phyloP scores from a whole-genome alignment of 2,888 invertebrate genomes.

The Chorisops tibialis region DNA sequence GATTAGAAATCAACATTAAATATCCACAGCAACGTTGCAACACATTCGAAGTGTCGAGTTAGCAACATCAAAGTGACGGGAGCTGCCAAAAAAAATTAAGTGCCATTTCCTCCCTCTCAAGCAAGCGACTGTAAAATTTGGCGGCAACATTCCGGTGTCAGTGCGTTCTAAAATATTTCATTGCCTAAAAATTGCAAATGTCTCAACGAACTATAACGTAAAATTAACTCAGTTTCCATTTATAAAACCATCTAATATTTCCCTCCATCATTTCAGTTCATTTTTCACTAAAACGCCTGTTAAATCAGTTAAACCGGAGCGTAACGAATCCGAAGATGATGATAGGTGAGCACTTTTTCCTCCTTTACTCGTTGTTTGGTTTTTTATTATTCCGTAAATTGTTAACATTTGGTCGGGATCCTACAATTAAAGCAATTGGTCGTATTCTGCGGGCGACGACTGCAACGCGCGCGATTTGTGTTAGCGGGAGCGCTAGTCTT shows the following conservation, averaged over 20 bases:
- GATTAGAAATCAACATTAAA: no score
- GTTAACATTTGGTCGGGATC: neutral
- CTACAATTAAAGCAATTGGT: slow-evolving; percentile 2
- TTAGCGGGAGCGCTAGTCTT: neutral
- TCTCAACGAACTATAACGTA: slow-evolving; percentile 48
- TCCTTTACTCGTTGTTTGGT: slow-evolving; percentile 29
- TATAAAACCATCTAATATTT: neutral
- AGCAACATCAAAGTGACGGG: no score
- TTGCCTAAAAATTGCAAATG: slow-evolving; percentile 35
- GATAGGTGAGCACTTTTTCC: slow-evolving; percentile 32
- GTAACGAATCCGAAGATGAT: slow-evolving; percentile 33
- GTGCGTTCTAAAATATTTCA: neutral
- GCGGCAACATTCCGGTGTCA: slow-evolving; percentile 1
- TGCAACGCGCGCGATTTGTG: neutral
- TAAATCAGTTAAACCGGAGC: slow-evolving; percentile 31
- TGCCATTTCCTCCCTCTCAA: no score
- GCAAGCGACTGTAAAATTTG: slow-evolving; percentile 2
- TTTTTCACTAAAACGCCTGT: slow-evolving; percentile 48
- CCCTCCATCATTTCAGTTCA: slow-evolving; percentile 42
- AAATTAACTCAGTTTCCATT: slow-evolving; percentile 35
- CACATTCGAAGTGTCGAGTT: no score
- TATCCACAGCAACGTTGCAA: no score
- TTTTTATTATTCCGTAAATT: slow-evolving; percentile 25
- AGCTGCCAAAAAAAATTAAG: no score
- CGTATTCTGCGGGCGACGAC: slow-evolving; percentile 2